Evolutionary conservation across 2,113 vertebrate genomes (phyloP), one percentile per base, ranked within the genome.

Genomic region (Catagonus wagneri): DNA sequence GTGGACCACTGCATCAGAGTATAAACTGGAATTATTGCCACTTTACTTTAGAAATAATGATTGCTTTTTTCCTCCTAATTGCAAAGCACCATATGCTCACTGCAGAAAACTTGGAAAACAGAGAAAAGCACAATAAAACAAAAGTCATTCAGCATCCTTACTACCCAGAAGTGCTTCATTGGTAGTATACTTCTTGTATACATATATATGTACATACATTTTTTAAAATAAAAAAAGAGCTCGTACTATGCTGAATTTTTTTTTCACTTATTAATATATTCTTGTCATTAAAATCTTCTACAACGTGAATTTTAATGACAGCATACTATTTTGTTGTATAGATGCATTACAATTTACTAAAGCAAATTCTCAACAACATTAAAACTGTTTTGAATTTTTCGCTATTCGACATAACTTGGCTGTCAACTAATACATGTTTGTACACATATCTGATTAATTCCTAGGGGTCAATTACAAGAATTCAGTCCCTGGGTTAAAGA

Each of bases 11-110:
- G n/a, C 66, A n/a, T 58, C 34, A 12, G 29, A 10, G 9, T 22
- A 2, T 36, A 65, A 69, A 29, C 69, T 90, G 75, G n/a, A 87
- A 56, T 87, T 60, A 71, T 80, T 90, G 22, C 90, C 81, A 22
- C 86, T 97, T 69, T 6, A 66, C 61, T 93, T 83, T 63, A 87
- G 75, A 93, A 87, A 58, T 88, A 83, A 74, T 72, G 50, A 74
- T 58, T 79, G 60, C 86, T 93, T 87, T 63, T 6, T 69, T 54
- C 20, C 76, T 32, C 29, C 44, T 83, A 87, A 90, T 93, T 93
- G 76, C 58, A 80, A 63, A 94, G 32, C 44, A 65, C 94, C 92
- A 88, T 96, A 87, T 96, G 96, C 44, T 96, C 86, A 91, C 81
- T 92, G 74, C 81, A 68, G 89, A 92, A 65, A 90, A 75, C 52